Evolutionary conservation across 1,140 invertebrate genomes (phyloP), one percentile per base, ranked within the genome.

Genomic region (Uloborus diversus): DNA sequence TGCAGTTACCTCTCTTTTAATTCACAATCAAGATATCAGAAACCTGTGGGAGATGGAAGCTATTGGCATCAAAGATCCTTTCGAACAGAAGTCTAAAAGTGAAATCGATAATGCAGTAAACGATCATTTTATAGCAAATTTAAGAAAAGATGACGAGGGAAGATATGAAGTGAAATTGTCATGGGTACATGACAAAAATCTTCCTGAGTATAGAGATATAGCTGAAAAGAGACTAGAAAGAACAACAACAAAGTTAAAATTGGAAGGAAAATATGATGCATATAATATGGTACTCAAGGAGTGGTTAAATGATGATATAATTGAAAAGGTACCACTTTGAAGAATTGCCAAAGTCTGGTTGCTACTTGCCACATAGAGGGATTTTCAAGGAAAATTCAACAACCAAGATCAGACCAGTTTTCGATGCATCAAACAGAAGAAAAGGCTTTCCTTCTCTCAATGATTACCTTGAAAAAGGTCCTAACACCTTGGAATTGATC

Each of bases 251-350:
- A 51, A 51, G n/a, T 51, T 51, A 33, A 37, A 3, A n/a, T 23
- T 4, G 32, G 30, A 64, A 37, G 32, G 32, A 33, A 13, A 66
- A 23, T 47, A 32, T n/a, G 28, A 35, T 11, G 37, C 35, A 20
- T 83, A 81, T 30, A 7, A 79, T 4, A 27, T 20, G 13, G 20
- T 79, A 5, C 68, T 82, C 20, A 0, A 47, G 23, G 79, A 76
- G n/a, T 81, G 73, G 71, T 11, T 68, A 56, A 28, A 53, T 14
- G 73, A 79, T 33, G 68, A 23, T 14, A 49, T 79, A 7, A 82
- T 79, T 51, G 81, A 81, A 62, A 20, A 28, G 13, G 78, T 81
- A n/a, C 59, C 69, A 51, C 62, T 20, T n/a, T 42, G n/a, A 64
- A 33, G 32, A 64, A 64, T n/a, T 20, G 23, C 30, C 56, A 7